Evolutionary conservation across 2,888 invertebrate genomes (phyloP).

Genomic region (Macaria liturata): DNA sequence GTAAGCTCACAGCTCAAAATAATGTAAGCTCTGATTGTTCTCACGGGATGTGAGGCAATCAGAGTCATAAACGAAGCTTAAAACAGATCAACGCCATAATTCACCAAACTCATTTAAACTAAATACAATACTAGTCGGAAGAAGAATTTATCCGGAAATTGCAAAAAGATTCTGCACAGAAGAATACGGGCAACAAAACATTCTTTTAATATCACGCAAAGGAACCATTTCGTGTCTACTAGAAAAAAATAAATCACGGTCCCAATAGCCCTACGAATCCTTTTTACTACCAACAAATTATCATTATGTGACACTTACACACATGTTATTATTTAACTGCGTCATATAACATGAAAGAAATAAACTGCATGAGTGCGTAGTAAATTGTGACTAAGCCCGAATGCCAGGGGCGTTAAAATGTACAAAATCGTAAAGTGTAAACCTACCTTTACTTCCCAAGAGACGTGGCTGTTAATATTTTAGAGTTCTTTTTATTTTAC

Average conservation of each 20-base stretch:
- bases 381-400: conserved; percentile 20
- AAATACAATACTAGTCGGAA: no score
- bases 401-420: conserved; percentile 23
- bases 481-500: conserved; percentile 40
- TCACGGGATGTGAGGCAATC: no score
- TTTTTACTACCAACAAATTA: conserved; percentile 22
- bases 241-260: conserved; percentile 21
- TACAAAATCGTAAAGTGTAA: conserved; percentile 29
- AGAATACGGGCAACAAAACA: conserved; percentile 1
- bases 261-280: conserved; percentile 10
- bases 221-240: conserved; percentile 5
- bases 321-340: conserved; percentile 23
- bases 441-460: conserved; percentile 18
- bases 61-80: no score
- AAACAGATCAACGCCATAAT: no score
- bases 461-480: conserved; percentile 37
- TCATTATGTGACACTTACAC: conserved; percentile 24
- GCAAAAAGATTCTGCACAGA: no score
- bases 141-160: no score
- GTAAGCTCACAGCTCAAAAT: no score
- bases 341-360: conserved; percentile 24
- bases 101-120: no score
- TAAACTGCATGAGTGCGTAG: conserved; percentile 22
- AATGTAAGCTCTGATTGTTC: no score
- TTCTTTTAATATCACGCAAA: conserved; percentile 11